phyloP scores from a whole-genome alignment of 2,113 vertebrate genomes.

The Etheostoma spectabile region DNA sequence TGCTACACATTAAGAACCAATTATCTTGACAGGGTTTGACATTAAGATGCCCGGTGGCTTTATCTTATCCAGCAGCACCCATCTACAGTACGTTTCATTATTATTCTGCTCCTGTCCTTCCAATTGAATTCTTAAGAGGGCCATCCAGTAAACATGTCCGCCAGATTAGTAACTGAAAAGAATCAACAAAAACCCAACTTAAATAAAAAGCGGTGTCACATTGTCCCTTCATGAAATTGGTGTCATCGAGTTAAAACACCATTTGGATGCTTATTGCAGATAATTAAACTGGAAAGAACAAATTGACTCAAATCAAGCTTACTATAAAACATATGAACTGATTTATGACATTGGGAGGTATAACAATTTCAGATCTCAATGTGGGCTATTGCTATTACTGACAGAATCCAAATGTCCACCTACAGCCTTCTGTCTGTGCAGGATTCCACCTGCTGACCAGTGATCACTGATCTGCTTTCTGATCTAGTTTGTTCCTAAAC shows the following conservation, averaged over 20 bases:
- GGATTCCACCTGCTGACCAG: background rate
- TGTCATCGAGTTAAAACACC: conserved; percentile 48
- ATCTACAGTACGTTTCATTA: conserved; percentile 5
- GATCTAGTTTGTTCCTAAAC: conserved; percentile 24
- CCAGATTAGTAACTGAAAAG: conserved; percentile 13
- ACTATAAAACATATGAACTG: conserved; percentile 45
- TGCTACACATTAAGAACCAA: conserved; percentile 19
- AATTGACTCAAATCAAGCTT: conserved; percentile 16
- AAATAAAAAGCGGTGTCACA: conserved; percentile 33
- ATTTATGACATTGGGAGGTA: conserved; percentile 60
- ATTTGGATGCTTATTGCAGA: conserved; percentile 71
- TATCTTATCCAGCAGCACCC: conserved; percentile 1
- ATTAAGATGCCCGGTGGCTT: conserved; percentile 17
- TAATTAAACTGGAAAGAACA: conserved; percentile 41
- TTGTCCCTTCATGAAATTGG: conserved; percentile 31
- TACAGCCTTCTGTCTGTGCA: conserved; percentile 8
- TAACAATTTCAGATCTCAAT: conserved; percentile 65
- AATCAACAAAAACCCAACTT: conserved; percentile 11
- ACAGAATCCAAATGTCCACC: conserved; percentile 41
- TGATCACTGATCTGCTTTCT: conserved; percentile 33
- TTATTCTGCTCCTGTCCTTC: background rate
- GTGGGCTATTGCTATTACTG: conserved; percentile 82
- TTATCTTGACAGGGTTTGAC: conserved; percentile 13
- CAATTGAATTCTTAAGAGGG: conserved; percentile 3
- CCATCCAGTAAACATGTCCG: background rate